phyloP scores from a whole-genome alignment of 2,113 vertebrate species.

The Stictonetta naevosa region DNA sequence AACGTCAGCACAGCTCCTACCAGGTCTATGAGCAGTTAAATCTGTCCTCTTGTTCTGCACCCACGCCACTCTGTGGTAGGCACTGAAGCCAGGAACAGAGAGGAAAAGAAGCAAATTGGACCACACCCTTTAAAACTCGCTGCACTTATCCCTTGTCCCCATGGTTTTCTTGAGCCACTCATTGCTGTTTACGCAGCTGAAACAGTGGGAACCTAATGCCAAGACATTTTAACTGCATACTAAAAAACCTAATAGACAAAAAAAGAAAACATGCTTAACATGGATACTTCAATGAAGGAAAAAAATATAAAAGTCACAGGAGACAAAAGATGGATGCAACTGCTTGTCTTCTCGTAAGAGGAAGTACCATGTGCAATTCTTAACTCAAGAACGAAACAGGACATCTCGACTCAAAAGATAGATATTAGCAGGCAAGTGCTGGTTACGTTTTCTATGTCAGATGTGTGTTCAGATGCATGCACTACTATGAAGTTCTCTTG shows the following conservation, averaged over 20 bases:
- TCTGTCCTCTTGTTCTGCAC: neutral
- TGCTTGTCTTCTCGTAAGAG: neutral
- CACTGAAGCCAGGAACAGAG: neutral
- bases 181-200: neutral
- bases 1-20: neutral
- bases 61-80: neutral
- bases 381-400: neutral
- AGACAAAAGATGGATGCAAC: neutral
- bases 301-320: too few relatives aligned
- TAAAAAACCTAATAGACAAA: neutral
- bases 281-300: neutral
- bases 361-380: neutral
- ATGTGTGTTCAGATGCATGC: neutral
- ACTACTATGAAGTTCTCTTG: neutral
- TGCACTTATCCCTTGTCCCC: neutral
- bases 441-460: neutral
- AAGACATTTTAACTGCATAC: neutral
- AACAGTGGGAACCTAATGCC: neutral
- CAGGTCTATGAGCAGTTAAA: neutral
- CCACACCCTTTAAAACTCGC: neutral
- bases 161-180: neutral
- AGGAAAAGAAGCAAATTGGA: neutral
- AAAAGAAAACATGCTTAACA: neutral
- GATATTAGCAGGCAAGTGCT: neutral
- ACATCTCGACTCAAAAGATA: neutral